A percentile compares a stretch with the other conserved stretches of the same genome.
These are phyloP conservation scores for Mythimna pallens DNA, from an alignment of 2,888 invertebrate species.

Conservation along the genomic window DNA sequence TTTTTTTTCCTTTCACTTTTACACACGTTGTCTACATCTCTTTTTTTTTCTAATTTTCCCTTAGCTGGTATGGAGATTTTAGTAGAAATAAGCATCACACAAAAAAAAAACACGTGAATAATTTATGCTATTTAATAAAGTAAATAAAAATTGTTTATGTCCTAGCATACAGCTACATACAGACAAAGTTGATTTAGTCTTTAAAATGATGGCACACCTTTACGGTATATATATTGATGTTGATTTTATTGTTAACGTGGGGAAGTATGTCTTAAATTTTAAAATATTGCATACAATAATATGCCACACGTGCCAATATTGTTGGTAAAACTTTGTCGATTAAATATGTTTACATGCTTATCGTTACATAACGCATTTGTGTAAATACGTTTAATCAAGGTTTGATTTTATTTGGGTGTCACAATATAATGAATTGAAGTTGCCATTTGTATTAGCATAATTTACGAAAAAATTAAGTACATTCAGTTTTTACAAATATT, in stretches of 20 bases:
- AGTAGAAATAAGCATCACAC: no score
- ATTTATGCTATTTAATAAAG: conserved; percentile 61
- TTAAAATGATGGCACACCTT: conserved; percentile 62
- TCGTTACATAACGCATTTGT: conserved; percentile 1
- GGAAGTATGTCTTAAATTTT: neutral
- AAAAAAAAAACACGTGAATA: conserved; percentile 47
- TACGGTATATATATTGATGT: conserved; percentile 24
- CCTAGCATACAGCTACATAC: conserved; percentile 50
- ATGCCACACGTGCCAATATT: conserved; percentile 11
- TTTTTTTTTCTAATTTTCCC: no score
- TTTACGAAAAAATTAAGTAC: conserved; percentile 48
- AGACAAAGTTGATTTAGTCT: conserved; percentile 55
- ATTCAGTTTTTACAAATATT: conserved; percentile 43
- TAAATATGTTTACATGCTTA: neutral
- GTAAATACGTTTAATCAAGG: conserved; percentile 5
- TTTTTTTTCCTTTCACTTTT: no score
- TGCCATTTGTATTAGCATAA: conserved; percentile 1
- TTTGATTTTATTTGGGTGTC: neutral
- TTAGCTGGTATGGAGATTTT: no score
- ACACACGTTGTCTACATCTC: no score
- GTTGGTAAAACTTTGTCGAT: conserved; percentile 1
- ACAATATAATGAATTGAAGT: conserved; percentile 1
- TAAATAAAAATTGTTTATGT: conserved; percentile 56
- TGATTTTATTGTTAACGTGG: neutral
- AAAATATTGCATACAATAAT: conserved; percentile 11